Conservation (phyloP, 1,140 invertebrate species). For the Bombus cullumanus region DNA sequence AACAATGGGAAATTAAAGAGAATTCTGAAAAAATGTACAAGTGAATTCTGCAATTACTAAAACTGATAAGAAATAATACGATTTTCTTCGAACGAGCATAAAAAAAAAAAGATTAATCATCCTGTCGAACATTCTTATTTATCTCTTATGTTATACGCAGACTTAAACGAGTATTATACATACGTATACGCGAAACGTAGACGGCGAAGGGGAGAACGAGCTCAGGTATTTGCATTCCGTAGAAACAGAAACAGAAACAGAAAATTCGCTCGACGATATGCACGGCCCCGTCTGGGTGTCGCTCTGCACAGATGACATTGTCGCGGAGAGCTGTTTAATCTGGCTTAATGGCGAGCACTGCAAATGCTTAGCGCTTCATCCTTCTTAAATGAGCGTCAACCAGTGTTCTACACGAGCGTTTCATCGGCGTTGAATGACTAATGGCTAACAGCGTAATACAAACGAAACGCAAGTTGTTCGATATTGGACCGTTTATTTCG, state of each 20-base stretch:
- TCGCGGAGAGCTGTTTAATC: conserved; percentile 20
- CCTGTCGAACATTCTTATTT: neutral
- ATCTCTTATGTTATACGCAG: neutral
- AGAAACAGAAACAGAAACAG: conserved; percentile 62
- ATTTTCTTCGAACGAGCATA: neutral
- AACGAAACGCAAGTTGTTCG: neutral
- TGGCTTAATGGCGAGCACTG: conserved; percentile 25
- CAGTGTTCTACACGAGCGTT: neutral
- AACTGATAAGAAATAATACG: neutral
- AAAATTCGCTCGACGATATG: conserved; percentile 6
- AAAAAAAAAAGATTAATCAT: conserved; percentile 12
- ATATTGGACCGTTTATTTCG: neutral
- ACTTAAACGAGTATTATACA: conserved; percentile 34
- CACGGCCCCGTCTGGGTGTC: neutral
- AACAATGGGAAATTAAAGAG: neutral
- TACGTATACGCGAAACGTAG: neutral
- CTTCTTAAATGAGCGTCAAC: conserved; percentile 27
- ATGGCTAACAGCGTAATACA: neutral
- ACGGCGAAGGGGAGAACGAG: neutral
- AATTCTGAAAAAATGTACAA: neutral
- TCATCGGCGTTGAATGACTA: conserved; percentile 1
- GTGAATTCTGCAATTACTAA: neutral
- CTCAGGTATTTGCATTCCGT: conserved; percentile 62
- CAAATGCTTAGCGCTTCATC: conserved; percentile 16
- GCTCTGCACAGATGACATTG: conserved; percentile 11